Evolutionary conservation across 2,797 vertebrate species (phyloP).

Genomic region (Pteropus rufus): DNA sequence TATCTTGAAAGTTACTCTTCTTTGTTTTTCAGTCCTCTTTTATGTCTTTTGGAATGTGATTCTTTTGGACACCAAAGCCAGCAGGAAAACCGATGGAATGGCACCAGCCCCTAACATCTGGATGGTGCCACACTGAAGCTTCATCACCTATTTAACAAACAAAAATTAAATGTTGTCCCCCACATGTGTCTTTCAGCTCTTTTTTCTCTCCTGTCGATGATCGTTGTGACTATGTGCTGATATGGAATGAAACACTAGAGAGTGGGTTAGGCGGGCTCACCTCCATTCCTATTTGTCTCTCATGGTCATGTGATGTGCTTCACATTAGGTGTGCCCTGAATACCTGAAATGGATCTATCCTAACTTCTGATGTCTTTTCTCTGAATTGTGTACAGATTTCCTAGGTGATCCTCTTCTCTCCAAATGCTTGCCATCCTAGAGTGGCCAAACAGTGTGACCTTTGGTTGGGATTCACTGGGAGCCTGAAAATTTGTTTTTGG

Average conservation of each 20-base stretch:
- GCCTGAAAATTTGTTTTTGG: not conserved
- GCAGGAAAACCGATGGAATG: not conserved
- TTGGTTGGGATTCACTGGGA: not conserved
- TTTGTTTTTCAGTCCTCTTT: slow-evolving; percentile 35
- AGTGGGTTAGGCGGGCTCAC: not conserved
- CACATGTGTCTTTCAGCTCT: not conserved
- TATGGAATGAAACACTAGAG: not conserved
- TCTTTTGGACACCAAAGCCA: not conserved
- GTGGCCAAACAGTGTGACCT: not conserved
- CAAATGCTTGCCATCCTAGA: not conserved
- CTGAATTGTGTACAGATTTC: not conserved
- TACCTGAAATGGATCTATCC: not conserved
- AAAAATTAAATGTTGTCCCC: not conserved
- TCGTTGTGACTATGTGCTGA: rapidly evolving
- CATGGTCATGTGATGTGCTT: not conserved
- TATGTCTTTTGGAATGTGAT: not conserved
- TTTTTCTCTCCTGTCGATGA: not conserved
- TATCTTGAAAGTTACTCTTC: not conserved
- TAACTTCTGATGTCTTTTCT: not conserved
- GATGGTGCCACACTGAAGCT: not conserved
- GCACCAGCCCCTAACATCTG: not conserved
- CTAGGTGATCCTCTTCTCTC: not conserved
- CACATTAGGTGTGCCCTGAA: rapidly evolving
- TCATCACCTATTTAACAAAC: not conserved
- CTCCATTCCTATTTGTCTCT: not conserved